Evolutionary conservation across 2,113 vertebrate species (phyloP), one percentile per base, ranked within the genome.

Genomic region (Spermophilus dauricus): DNA sequence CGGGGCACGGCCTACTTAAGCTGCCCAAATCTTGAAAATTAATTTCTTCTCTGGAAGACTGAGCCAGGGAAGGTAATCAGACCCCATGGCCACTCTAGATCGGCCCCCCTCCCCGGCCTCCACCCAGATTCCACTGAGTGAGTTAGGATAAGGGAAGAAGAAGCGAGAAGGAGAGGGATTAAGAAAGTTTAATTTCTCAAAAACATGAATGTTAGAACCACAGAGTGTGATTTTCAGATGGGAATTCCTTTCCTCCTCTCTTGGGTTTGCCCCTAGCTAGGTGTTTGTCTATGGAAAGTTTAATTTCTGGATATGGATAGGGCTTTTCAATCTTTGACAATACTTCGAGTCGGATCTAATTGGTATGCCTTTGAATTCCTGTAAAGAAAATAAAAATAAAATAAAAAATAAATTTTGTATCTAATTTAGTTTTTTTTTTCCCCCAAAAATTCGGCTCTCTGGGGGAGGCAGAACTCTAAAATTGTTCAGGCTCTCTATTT

Each of bases 1-100:
- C 97, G 1, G 95, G 34, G 58, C 89, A 98, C n/a, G n/a, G 32
- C 89, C 17, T 85, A 42, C 28, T 20, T 34, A 73, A 63, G 34
- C 18, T 24, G 30, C 5, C n/a, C 24, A 17, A 80, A 45, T 5
- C 39, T 70, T 45, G 53, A 88, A 63, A 83, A 69, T 22, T 89
- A 22, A 6, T 78, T 96, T 96, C 48, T 84, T 96, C 45, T 81
- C 32, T 89, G 14, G 48, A 75, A 34, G 22, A 89, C 48, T 26
- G 53, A 32, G 26, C n/a, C 56, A 39, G 4, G 61, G 13, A 72
- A 22, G 37, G 18, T n/a, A n/a, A 42, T 2, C 82, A 61, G 92
- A 76, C 24, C 9, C 9, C 26, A 4, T 1, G 53, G 16, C 30
- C 42, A 28, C 53, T 67, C 58, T 82, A 45, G 76, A 61, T 14